A percentile compares a stretch with the other conserved stretches of the same genome.
These are phyloP conservation scores for Lottia scabra DNA, from an alignment of 2,888 invertebrate genomes.

Conservation along the genomic window DNA sequence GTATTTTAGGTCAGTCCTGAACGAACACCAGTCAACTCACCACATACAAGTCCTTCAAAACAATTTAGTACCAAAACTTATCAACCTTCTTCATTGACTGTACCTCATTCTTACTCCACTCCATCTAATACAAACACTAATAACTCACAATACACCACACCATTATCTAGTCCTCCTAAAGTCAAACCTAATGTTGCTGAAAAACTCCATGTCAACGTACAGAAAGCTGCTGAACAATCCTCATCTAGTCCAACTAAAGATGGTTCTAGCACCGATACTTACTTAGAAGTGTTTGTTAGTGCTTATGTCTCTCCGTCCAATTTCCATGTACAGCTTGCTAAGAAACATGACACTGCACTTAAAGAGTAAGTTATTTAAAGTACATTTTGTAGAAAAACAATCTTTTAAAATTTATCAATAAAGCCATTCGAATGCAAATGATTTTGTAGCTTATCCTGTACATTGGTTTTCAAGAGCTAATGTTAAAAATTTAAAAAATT, in stretches of 20 bases:
- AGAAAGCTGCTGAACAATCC: slow-evolving; percentile 4
- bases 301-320: slow-evolving; percentile 54
- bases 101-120: too few relatives aligned
- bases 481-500: too few relatives aligned
- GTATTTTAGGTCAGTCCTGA: neutral
- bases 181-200: neutral
- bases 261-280: slow-evolving; percentile 11
- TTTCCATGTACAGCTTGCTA: slow-evolving; percentile 74
- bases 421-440: too few relatives aligned
- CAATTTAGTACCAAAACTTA: too few relatives aligned
- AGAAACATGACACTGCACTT: slow-evolving; percentile 69
- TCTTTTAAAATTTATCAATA: too few relatives aligned
- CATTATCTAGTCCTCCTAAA: neutral
- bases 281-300: slow-evolving; percentile 49
- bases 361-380: slow-evolving; percentile 67
- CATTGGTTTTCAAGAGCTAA: too few relatives aligned
- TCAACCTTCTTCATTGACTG: too few relatives aligned
- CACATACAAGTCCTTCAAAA: neutral
- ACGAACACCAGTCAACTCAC: neutral
- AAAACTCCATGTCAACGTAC: slow-evolving; percentile 1
- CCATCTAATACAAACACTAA: neutral
- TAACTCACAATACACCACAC: too few relatives aligned
- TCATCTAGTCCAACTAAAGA: slow-evolving; percentile 10
- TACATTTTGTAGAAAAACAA: too few relatives aligned
- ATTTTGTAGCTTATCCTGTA: too few relatives aligned